These are phyloP conservation scores for Cryptotis parvus DNA, from an alignment of 2,113 vertebrate genomes.

Conservation along the genomic window DNA sequence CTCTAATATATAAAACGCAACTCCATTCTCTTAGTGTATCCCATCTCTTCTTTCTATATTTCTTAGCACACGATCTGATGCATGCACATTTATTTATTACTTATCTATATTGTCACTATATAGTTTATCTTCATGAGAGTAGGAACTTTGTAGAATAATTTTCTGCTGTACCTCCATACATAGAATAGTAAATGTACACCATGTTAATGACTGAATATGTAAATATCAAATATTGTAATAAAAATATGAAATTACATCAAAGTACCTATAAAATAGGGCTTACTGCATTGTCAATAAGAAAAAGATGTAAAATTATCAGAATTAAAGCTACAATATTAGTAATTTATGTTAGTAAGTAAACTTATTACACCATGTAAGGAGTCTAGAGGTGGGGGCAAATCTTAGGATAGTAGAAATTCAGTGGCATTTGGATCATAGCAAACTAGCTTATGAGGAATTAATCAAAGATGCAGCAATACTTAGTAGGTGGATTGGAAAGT, in stretches of 20 bases:
- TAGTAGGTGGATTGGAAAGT: background rate
- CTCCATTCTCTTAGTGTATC: background rate
- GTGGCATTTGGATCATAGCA: background rate
- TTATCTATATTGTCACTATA: background rate
- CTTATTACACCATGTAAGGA: background rate
- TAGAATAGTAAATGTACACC: background rate
- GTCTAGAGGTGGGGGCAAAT: background rate
- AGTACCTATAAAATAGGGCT: background rate
- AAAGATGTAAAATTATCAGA: background rate
- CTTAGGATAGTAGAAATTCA: background rate
- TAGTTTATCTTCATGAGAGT: background rate
- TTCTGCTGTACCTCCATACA: background rate
- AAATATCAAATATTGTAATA: background rate
- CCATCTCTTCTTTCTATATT: background rate
- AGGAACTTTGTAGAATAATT: background rate
- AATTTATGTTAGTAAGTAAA: conserved; percentile 6
- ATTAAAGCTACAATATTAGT: background rate
- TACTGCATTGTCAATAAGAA: conserved; percentile 8
- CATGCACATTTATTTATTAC: background rate
- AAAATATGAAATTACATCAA: background rate
- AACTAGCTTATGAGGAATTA: background rate
- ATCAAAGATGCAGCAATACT: background rate
- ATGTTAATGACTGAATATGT: conserved; percentile 31
- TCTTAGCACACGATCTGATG: background rate
- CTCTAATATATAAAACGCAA: background rate